These are phyloP conservation scores for Drosophila obscura DNA, from an alignment of 1,140 invertebrate species.

Conservation along the genomic window DNA sequence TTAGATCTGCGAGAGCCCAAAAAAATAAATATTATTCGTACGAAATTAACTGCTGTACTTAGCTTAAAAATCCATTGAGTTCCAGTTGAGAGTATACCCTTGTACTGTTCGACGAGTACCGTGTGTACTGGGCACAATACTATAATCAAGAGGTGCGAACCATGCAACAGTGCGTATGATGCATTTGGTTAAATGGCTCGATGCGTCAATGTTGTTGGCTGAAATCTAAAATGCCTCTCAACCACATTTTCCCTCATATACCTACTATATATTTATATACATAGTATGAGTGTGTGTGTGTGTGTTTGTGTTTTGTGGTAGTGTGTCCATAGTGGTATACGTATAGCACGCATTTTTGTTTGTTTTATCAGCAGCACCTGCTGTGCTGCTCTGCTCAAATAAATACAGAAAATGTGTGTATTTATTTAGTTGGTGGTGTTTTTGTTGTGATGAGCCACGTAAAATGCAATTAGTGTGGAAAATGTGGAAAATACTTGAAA, in stretches of 20 bases:
- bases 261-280: not conserved
- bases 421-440: conserved; percentile 29
- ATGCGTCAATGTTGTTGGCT: conserved; percentile 19
- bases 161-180: conserved; percentile 59
- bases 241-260: conserved; percentile 8
- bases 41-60: too few relatives aligned
- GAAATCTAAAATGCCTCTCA: conserved; percentile 34
- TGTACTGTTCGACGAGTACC: not conserved
- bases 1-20: too few relatives aligned
- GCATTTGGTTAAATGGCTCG: conserved; percentile 59
- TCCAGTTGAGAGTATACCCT: too few relatives aligned
- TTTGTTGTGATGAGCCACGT: conserved; percentile 16
- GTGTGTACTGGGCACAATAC: not conserved
- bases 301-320: not conserved
- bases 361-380: conserved; percentile 32
- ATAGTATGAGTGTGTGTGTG: not conserved
- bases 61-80: too few relatives aligned
- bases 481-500: conserved; percentile 7
- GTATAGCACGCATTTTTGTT: conserved; percentile 17
- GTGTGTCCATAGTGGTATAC: not conserved
- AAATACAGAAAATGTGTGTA: conserved; percentile 49
- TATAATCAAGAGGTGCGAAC: conserved; percentile 21
- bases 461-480: conserved; percentile 52
- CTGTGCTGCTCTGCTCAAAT: conserved; percentile 30
- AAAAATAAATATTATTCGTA: too few relatives aligned